These are phyloP conservation scores for Apis cerana DNA, from an alignment of 1,140 invertebrate genomes.

Conservation along the genomic window DNA sequence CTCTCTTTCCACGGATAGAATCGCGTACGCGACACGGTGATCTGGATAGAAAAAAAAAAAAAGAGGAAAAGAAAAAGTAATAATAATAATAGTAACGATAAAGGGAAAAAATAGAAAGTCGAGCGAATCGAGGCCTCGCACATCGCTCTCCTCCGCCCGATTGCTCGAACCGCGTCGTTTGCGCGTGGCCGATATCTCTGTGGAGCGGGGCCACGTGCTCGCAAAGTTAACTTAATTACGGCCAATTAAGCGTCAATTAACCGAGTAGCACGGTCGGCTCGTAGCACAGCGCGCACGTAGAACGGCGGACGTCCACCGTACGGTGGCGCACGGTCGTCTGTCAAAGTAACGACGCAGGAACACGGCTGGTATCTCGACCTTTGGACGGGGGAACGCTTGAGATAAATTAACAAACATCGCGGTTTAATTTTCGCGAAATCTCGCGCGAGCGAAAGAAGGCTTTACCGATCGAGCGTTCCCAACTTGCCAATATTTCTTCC, in stretches of 20 bases:
- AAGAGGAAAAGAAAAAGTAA: no score
- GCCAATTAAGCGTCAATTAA: conserved; percentile 77
- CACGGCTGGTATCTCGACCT: neutral
- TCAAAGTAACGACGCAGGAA: conserved; percentile 63
- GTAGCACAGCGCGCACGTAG: conserved; percentile 31
- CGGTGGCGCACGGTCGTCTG: conserved; percentile 34
- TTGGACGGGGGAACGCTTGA: neutral
- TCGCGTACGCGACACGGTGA: no score
- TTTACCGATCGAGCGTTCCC: neutral
- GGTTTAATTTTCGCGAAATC: neutral
- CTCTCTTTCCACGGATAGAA: neutral
- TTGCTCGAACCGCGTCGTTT: conserved; percentile 45
- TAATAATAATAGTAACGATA: no score
- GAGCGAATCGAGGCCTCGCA: neutral
- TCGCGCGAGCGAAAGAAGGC: neutral
- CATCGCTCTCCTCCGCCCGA: conserved; percentile 22
- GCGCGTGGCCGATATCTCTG: conserved; percentile 64
- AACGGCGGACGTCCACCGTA: conserved; percentile 22
- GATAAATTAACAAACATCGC: conserved; percentile 32
- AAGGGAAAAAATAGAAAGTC: no score
- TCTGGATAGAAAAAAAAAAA: no score
- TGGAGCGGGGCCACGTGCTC: conserved; percentile 59
- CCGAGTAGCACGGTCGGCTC: conserved; percentile 45
- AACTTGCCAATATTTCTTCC: neutral
- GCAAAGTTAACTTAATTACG: conserved; percentile 75